Evolutionary conservation across 2,888 invertebrate genomes (phyloP).

Genomic region (Homarus gammarus): DNA sequence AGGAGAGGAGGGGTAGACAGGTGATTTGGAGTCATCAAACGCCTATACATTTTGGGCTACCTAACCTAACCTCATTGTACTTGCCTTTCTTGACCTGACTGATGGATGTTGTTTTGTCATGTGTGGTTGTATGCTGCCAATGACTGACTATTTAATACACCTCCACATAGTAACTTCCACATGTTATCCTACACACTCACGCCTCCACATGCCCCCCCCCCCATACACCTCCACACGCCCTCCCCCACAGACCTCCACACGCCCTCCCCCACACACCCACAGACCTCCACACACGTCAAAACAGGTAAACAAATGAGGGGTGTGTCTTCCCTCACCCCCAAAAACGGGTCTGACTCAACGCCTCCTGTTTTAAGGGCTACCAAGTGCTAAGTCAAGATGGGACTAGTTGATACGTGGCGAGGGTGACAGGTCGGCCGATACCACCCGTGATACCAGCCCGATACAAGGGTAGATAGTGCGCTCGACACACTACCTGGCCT

Average conservation of each 20-base stretch:
- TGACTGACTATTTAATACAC: no score
- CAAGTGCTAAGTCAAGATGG: conserved; percentile 35
- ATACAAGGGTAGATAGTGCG: conserved; percentile 39
- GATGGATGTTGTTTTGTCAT: no score
- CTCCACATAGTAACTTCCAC: no score
- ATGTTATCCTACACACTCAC: no score
- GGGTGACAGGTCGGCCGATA: conserved; percentile 27
- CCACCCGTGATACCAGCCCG: conserved; percentile 23
- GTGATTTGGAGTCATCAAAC: no score
- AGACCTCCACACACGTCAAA: background rate
- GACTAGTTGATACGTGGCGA: conserved; percentile 27
- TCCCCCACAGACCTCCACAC: background rate
- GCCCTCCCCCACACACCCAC: background rate
- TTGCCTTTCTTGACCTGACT: no score
- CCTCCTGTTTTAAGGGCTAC: conserved; percentile 1
- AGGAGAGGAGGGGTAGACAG: no score
- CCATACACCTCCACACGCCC: background rate
- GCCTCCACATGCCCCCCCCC: no score
- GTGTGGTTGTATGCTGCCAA: no score
- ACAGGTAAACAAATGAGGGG: background rate
- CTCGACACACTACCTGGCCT: conserved; percentile 10
- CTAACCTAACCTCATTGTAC: no score
- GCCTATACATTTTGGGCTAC: no score
- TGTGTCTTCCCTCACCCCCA: background rate
- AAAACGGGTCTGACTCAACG: background rate